Percentiles rank a stretch among this genome's conserved stretches.
Conservation (phyloP, 2,888 invertebrate species). For the Monochamus alternatus region DNA sequence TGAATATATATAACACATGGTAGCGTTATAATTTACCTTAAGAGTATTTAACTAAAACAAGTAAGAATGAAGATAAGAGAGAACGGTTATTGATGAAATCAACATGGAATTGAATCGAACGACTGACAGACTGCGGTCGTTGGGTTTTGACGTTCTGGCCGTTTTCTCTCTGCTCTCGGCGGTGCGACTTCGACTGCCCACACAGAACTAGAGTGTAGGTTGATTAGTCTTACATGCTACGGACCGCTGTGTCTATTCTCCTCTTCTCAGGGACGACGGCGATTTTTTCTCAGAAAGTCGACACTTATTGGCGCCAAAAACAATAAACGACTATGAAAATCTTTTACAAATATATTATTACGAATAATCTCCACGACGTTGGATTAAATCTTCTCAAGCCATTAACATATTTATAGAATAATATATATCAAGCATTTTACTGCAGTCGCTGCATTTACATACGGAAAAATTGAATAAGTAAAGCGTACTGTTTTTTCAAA, state of each 20-base stretch:
- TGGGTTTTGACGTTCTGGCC: constrained; percentile 38
- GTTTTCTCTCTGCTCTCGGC: constrained; percentile 55
- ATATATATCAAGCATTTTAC: neutral
- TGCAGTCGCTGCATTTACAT: constrained; percentile 13
- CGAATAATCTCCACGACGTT: constrained; percentile 25
- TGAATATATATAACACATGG: constrained; percentile 47
- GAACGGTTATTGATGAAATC: constrained; percentile 60
- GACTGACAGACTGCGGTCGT: constrained; percentile 57
- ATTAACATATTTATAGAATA: constrained; percentile 22
- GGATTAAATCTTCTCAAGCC: constrained; percentile 1
- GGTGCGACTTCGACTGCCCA: constrained; percentile 62
- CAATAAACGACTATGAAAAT: constrained; percentile 51
- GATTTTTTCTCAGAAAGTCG: constrained; percentile 55
- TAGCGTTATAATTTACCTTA: constrained; percentile 49
- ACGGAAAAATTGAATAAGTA: neutral
- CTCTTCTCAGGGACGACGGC: constrained; percentile 53
- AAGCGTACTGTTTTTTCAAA: neutral
- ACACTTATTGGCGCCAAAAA: constrained; percentile 59
- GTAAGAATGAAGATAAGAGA: constrained; percentile 59
- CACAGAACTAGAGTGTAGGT: constrained; percentile 65
- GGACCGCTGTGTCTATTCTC: constrained; percentile 62
- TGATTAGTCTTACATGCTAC: constrained; percentile 64
- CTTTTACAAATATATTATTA: constrained; percentile 42
- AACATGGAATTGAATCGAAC: constrained; percentile 58
- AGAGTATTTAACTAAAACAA: constrained; percentile 49